Percentiles rank a stretch among this genome's conserved stretches.
Conservation (phyloP, 2,888 invertebrate genomes). For the Linnaemya vulpina region DNA sequence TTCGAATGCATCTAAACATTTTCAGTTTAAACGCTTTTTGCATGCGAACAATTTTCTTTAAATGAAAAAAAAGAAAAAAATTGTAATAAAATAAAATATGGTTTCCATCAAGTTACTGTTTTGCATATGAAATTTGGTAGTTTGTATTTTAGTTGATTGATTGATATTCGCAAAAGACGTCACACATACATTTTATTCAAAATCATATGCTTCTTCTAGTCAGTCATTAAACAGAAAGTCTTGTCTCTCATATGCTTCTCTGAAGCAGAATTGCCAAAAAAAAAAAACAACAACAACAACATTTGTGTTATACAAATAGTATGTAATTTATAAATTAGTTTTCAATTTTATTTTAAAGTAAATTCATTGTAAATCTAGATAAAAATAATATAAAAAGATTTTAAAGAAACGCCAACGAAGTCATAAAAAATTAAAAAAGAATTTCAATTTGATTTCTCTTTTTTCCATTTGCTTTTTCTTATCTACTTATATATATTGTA, state of each 20-base stretch:
- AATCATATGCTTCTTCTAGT: conserved; percentile 42
- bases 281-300: conserved; percentile 14
- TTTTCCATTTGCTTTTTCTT: conserved; percentile 68
- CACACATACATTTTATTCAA: conserved; percentile 38
- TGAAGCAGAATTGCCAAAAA: not conserved
- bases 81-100: not conserved
- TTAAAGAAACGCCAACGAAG: conserved; percentile 15
- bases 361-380: conserved; percentile 42
- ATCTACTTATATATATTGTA: not conserved
- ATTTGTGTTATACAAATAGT: conserved; percentile 6
- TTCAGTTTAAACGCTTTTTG: conserved; percentile 10
- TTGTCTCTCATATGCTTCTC: conserved; percentile 40
- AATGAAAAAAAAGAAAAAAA: not conserved
- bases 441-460: conserved; percentile 73
- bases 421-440: conserved; percentile 58
- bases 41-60: conserved; percentile 25
- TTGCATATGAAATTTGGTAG: conserved; percentile 18
- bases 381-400: conserved; percentile 30
- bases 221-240: conserved; percentile 21
- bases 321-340: conserved; percentile 24
- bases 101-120: not conserved
- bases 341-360: conserved; percentile 29
- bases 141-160: conserved; percentile 15
- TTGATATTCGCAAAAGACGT: conserved; percentile 15
- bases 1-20: not conserved